phyloP scores from a whole-genome alignment of 1,140 invertebrate genomes.

The Hydropsyche tenuis region DNA sequence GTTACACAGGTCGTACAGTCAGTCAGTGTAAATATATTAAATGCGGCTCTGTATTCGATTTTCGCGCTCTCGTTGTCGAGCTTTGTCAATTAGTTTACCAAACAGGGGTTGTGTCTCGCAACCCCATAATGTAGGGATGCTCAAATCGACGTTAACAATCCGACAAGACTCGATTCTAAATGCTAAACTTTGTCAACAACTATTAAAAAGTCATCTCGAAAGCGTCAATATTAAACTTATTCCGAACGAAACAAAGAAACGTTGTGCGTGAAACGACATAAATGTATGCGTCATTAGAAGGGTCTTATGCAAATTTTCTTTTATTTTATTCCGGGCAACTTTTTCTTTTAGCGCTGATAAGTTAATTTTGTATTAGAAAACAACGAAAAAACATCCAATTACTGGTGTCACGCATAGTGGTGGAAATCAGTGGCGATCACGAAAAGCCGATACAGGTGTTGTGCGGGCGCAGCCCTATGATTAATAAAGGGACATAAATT shows the following conservation, averaged over 20 bases:
- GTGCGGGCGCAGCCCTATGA: background rate
- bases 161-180: too few relatives aligned
- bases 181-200: background rate
- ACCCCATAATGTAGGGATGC: background rate
- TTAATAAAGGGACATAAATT: constrained; percentile 34
- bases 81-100: constrained; percentile 45
- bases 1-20: background rate
- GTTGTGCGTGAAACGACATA: constrained; percentile 36
- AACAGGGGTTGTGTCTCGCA: constrained; percentile 9
- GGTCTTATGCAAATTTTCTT: constrained; percentile 46
- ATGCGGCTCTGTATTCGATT: constrained; percentile 28
- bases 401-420: constrained; percentile 42
- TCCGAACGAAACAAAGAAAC: background rate
- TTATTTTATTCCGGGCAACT: constrained; percentile 2
- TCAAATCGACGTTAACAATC: background rate
- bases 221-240: background rate
- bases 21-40: constrained; percentile 41
- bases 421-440: constrained; percentile 32
- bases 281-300: constrained; percentile 48
- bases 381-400: constrained; percentile 49
- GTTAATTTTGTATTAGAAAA: constrained; percentile 48
- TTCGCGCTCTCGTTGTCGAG: constrained; percentile 30
- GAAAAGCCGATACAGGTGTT: constrained; percentile 23
- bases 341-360: constrained; percentile 42
- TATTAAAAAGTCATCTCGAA: background rate